Evolutionary conservation across 1,140 invertebrate species (phyloP), one percentile per base, ranked within the genome.

Genomic region (Papilio glaucus): DNA sequence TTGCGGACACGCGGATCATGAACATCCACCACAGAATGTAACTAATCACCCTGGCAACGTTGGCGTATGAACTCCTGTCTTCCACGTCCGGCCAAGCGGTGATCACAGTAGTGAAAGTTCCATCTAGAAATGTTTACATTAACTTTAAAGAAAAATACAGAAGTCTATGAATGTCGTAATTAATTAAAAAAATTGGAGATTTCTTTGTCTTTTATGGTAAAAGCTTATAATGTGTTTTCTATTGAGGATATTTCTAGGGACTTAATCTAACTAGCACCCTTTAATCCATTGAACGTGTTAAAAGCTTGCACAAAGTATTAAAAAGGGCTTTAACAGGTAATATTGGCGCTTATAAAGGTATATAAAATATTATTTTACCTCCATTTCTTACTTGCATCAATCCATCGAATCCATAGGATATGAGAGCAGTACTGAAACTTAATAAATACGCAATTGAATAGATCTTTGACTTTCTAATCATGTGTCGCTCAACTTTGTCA

Each of bases 11-110:
- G 1, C 84, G 77, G 9, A 60, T 38, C 61, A 86, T 67, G 6
- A 86, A 83, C 0, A 84, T 37, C 86, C 87, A 90, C 88, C 88
- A 90, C 0, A 79, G 8, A 4, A 88, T 33, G 61, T 86, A 87
- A 38, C 39, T 60, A 0, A 79, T 13, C 0, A 84, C 45, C 24
- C 88, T 76, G 3, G 63, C 75, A 2, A 77, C 26, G 21, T 72
- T 53, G 4, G 88, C 83, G n/a, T 60, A 2, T 8, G 9, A n/a
- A 18, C 78, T 77, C 0, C 15, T 70, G n/a, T 90, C 83, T 12
- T 80, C 68, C 18, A 81, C 72, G 7, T 84, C 78, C 0, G 88
- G 88, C 80, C 84, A 90, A 0, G 77, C 75, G 5, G 85, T 85
- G 4, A 87, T 67, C 0, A 88, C 42, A 4, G 85, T 84, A 1